Evolutionary conservation across 2,888 invertebrate species (phyloP).

Genomic region (Endomychus coccineus): DNA sequence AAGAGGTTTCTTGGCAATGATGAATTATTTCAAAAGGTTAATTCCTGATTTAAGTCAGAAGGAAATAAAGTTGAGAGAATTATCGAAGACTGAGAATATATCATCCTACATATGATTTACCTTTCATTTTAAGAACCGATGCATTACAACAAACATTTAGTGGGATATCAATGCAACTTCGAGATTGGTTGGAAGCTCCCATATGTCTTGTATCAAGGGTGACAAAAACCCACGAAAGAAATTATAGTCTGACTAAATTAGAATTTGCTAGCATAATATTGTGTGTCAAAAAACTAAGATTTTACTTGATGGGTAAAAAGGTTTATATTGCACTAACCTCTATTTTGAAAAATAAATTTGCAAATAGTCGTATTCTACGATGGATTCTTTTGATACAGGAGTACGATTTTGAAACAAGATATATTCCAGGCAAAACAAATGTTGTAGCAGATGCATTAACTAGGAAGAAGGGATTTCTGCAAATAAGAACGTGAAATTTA

Average conservation of each 20-base stretch:
- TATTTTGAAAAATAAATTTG: too few relatives aligned
- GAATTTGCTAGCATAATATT: slow-evolving; percentile 7
- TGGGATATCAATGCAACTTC: not conserved
- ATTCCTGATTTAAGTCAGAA: slow-evolving; percentile 5
- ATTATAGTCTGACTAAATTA: slow-evolving; percentile 7
- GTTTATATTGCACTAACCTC: too few relatives aligned
- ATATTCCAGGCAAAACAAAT: too few relatives aligned
- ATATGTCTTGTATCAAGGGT: slow-evolving; percentile 1
- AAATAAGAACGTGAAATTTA: too few relatives aligned
- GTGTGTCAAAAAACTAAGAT: too few relatives aligned
- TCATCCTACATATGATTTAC: slow-evolving; percentile 4
- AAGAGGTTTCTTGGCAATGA: slow-evolving; percentile 6
- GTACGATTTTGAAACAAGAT: too few relatives aligned
- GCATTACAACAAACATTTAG: not conserved
- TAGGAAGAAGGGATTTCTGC: too few relatives aligned
- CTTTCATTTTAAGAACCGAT: slow-evolving; percentile 9
- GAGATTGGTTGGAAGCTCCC: not conserved
- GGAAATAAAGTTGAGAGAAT: not conserved
- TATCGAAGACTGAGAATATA: not conserved
- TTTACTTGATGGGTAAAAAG: too few relatives aligned
- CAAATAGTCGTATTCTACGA: too few relatives aligned
- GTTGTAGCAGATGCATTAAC: too few relatives aligned
- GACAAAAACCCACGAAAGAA: slow-evolving; percentile 3
- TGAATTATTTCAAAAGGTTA: not conserved
- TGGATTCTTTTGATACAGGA: too few relatives aligned